Base-by-base conservation (phyloP, 2,888 invertebrate genomes). In the Napeogenes inachia region DNA sequence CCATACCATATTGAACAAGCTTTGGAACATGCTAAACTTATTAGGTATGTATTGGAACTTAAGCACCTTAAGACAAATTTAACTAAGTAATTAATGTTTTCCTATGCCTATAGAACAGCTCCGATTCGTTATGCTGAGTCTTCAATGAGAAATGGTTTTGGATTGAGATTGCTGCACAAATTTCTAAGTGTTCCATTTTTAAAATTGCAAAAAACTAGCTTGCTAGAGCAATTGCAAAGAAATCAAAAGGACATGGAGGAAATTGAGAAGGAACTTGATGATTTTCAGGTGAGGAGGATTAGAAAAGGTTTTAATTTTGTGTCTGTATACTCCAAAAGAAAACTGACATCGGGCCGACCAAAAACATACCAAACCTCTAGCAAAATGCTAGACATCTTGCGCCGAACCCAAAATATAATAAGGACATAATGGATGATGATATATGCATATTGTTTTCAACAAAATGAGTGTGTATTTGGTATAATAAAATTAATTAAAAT, bases 131-230 rank as follows among this genome's bases (percentile, higher is more conserved):
- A 97, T 80, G 95, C 97, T 0, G 98, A 98, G 82, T 94, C 97
- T 0, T 98, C 98, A 3, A 98, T 98, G 98, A 92, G 97, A 75
- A 98, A 98, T 87, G 98, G 98, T 1, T 98, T 98, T 85, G 99
- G 99, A 4, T 87, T 99, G 61, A 95, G 97, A 77, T 92, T 97
- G 67, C 91, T 99, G 59, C 97, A 99, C 89, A 97, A 97, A 85
- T 99, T 98, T 87, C 95, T 99, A 79, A 98, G 97, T 84, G 92
- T 99, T 63, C 98, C 99, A 59, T 99, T 98, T 82, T 91, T 99
- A 59, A 94, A 96, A 77, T 90, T 99, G 42, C 98, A 98, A 91
- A 92, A 94, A 72, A 95, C 95, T 72, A 96, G 97, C 13, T 85
- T 98, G 54, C 78, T 97, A 55, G 93, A 94, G 69, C 97, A 98